Base-by-base conservation (phyloP, 1,140 invertebrate species). In the Lucilia sericata region DNA sequence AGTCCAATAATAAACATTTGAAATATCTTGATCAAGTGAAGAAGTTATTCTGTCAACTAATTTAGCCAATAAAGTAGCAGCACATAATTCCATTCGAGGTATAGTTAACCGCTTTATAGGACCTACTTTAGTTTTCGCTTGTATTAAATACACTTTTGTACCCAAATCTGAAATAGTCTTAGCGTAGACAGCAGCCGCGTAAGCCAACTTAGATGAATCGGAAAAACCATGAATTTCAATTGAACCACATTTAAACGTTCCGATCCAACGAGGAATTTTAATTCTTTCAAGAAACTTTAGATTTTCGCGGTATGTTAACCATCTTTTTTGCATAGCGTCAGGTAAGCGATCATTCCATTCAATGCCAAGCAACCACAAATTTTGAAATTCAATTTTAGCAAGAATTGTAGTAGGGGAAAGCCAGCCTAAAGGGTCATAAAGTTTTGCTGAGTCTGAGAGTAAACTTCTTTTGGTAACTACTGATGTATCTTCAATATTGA, bases 361-460 rank as follows among this genome's bases (percentile, higher is more conserved):
- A n/a, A 82, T 30, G 1, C 60, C 19, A 14, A 14, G 36, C 17
- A 74, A n/a, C 84, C 60, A 82, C 42, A 82, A n/a, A 2, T 34
- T 83, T 87, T 92, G 91, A 19, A 92, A 88, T 2, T 92, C 47
- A 4, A 91, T 86, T 85, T 92, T 92, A n/a, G 87, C 87, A 9
- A 74, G 85, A 17, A 92, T 85, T 12, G 88, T 88, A 13, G 89
- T 82, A 3, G 91, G 91, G 8, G 87, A 83, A 5, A 92, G 82
- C 70, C 88, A 88, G 9, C 91, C 91, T 7, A 90, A 34, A 9
- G 88, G 88, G 84, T 91, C 90, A 83, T 88, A 91, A 5, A 91
- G 80, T 85, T 88, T 78, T 7, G 86, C 85, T 34, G 89, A 87
- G 47, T 87, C 86, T 21, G 90, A 91, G 12, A 81, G n/a, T 5